Evolutionary conservation across 2,797 vertebrate genomes (phyloP).

Genomic region (Takifugu rubripes): DNA sequence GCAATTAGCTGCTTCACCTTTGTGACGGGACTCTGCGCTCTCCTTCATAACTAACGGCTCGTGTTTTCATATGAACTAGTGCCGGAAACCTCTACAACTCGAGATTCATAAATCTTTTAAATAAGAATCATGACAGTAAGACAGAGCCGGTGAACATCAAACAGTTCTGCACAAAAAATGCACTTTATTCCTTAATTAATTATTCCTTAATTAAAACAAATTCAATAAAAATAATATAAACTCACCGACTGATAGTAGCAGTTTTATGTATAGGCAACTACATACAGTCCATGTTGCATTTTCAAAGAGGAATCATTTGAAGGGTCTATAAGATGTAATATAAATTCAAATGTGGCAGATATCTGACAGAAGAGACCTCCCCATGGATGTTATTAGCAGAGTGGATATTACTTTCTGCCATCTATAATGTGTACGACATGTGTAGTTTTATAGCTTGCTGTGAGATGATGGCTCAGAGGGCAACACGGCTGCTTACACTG

Average conservation of each 20-base stretch:
- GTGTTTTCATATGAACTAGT: not conserved
- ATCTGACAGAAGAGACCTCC: conserved; percentile 2
- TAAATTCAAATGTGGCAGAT: conserved; percentile 1
- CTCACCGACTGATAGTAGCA: too few species aligned
- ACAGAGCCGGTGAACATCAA: too few species aligned
- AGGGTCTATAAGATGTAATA: not conserved
- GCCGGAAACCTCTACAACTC: too few species aligned
- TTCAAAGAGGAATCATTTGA: not conserved
- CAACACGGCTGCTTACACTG: conserved; percentile 32
- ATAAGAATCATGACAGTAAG: too few species aligned
- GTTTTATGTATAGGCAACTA: too few species aligned
- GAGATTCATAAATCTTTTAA: too few species aligned
- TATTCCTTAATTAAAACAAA: too few species aligned
- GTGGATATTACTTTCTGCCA: not conserved
- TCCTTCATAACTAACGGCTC: conserved; percentile 24
- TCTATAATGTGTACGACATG: not conserved
- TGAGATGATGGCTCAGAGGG: conserved; percentile 14
- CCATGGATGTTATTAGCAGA: conserved; percentile 18
- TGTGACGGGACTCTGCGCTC: conserved; percentile 23
- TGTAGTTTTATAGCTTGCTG: not conserved
- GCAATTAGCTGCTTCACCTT: conserved; percentile 28
- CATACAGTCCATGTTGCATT: too few species aligned
- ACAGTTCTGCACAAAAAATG: too few species aligned
- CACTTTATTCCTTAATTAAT: too few species aligned
- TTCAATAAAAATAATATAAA: too few species aligned